Evolutionary conservation across 2,888 invertebrate species (phyloP).

Genomic region (Dicyrtomina minuta): DNA sequence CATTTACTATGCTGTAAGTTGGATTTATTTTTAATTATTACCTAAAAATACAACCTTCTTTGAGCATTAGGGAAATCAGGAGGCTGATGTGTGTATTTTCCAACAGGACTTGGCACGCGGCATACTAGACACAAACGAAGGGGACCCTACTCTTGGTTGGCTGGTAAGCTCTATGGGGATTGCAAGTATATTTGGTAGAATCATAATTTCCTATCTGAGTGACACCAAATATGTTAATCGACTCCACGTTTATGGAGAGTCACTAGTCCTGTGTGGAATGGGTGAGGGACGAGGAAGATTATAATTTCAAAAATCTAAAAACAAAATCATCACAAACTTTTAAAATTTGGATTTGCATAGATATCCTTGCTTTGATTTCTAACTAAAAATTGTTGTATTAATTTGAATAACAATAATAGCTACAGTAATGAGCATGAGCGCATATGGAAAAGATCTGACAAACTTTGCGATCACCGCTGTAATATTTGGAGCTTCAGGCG

Average conservation of each 20-base stretch:
- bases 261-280: slow-evolving; percentile 81
- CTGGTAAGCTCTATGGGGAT: slow-evolving; percentile 79
- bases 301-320: too few relatives aligned
- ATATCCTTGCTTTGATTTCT: slow-evolving; percentile 64
- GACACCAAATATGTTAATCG: too few relatives aligned
- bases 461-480: slow-evolving; percentile 65
- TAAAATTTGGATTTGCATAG: too few relatives aligned
- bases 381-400: too few relatives aligned
- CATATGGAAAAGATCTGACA: not conserved
- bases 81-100: too few relatives aligned
- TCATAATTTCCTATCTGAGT: slow-evolving; percentile 80
- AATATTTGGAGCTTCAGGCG: slow-evolving; percentile 82
- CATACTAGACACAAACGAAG: too few relatives aligned
- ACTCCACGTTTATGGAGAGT: slow-evolving; percentile 82
- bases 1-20: slow-evolving; percentile 70
- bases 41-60: too few relatives aligned
- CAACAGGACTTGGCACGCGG: too few relatives aligned
- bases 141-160: slow-evolving; percentile 73
- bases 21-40: too few relatives aligned
- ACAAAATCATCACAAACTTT: too few relatives aligned
- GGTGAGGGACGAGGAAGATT: too few relatives aligned
- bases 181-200: slow-evolving; percentile 83
- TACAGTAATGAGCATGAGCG: not conserved
- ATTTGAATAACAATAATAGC: not conserved
- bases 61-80: too few relatives aligned